Base-by-base conservation (phyloP, 1,140 invertebrate genomes). In the Apis cerana region DNA sequence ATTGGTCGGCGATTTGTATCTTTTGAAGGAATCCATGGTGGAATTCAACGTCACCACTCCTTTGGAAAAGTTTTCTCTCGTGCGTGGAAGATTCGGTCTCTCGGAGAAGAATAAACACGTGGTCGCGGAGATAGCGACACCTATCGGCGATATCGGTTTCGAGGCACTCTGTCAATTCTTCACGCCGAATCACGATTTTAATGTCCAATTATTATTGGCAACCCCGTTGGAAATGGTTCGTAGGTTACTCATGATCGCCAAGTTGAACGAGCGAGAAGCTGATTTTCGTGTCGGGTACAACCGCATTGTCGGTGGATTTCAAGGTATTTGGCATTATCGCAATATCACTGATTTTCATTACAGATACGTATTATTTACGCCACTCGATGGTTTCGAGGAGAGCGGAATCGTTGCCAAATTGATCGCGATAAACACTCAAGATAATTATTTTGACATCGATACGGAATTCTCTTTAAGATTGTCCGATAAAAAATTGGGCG, bases 271-370 rank as follows among this genome's bases (percentile, higher is more conserved):
- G 64, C 92, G 94, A 0, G 95, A 96, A 89, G 94, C 96, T 12
- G 97, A 97, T 89, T 96, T 97, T 88, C 94, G 97, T 61, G 92
- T 96, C 5, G 96, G 96, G 23, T 97, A 96, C 95, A 97, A 97
- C 74, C 95, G 95, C n/a, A 94, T 97, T 84, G 95, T 96, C 4
- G 94, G 96, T 56, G 97, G 97, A 50, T 97, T 97, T 85, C 95
- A 96, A 5, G 97, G 97, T 56, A 95, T 97, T 61, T 97, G 96
- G 96, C 95, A 96, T 78, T 97, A 96, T 90, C 92, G 94, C n/a
- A 96, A 95, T 61, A 86, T 96, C 0, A 95, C 95, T 9, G 95
- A 97, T 91, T 97, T 97, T 71, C 96, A 97, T 82, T 97, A 97
- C 88, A 95, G 96, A 21, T 97, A 97, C 89, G 95, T 96, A 84